Conservation (phyloP, 2,888 invertebrate genomes). For the Himalopsyche kuldschensis region DNA sequence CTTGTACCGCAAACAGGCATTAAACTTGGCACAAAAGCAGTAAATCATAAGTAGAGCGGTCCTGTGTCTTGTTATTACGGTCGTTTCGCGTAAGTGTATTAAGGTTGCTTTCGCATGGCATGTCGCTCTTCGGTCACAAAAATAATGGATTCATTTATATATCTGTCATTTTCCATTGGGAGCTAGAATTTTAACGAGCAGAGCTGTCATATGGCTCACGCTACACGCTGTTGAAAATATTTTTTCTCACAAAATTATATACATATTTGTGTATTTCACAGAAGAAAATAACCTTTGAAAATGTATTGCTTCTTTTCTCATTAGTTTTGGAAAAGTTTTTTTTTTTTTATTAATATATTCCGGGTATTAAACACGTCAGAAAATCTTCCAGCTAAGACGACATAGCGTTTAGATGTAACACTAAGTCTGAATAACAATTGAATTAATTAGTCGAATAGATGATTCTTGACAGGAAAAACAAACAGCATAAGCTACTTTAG, state of each 20-base stretch:
- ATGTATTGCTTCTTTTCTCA: no score
- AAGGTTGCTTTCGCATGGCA: neutral
- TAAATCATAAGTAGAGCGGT: neutral
- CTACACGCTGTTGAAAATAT: neutral
- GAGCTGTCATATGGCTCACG: neutral
- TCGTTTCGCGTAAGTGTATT: neutral
- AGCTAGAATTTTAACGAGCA: neutral
- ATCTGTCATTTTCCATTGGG: neutral
- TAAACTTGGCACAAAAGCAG: neutral
- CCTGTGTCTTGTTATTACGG: neutral
- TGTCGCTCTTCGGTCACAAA: neutral
- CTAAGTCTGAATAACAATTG: no score
- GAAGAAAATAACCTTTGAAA: no score
- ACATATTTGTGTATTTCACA: neutral
- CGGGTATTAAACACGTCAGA: no score
- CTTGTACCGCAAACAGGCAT: neutral
- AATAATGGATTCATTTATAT: neutral
- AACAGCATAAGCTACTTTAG: no score
- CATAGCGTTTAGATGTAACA: no score
- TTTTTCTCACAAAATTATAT: neutral
- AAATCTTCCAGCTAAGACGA: no score
- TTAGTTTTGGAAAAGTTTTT: no score
- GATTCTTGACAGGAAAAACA: no score
- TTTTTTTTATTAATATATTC: no score
- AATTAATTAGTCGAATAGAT: no score